These are phyloP conservation scores for Euthynnus affinis DNA, from an alignment of 2,797 vertebrate genomes.

Conservation along the genomic window DNA sequence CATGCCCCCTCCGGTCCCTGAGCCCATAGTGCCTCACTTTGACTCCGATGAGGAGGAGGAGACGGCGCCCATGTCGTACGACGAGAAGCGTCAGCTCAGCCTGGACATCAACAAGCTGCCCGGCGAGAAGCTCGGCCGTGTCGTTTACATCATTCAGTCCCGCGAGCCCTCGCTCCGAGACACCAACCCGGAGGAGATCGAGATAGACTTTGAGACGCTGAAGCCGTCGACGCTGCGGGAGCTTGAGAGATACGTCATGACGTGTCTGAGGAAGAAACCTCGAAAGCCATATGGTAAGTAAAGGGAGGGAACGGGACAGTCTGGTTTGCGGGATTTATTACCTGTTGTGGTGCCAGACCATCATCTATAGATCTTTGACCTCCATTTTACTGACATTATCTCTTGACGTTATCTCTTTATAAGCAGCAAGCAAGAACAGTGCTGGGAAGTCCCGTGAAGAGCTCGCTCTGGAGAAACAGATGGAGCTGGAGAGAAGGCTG, in stretches of 20 bases:
- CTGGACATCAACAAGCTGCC: conserved; percentile 96
- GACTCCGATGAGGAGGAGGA: conserved; percentile 95
- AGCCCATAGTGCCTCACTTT: conserved; percentile 77
- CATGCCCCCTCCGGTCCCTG: conserved; percentile 53
- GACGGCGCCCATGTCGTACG: conserved; percentile 93
- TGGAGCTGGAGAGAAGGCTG: conserved; percentile 92
- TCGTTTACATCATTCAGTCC: conserved; percentile 96
- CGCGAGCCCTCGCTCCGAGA: conserved; percentile 93
- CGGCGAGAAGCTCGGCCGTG: conserved; percentile 93
- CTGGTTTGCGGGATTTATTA: background rate
- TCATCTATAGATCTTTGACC: background rate
- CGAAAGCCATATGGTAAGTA: conserved; percentile 90
- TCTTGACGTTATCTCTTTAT: conserved; percentile 35
- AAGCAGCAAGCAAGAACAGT: conserved; percentile 85
- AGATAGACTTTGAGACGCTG: conserved; percentile 96
- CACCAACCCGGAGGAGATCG: conserved; percentile 96
- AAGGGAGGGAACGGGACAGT: too few relatives aligned
- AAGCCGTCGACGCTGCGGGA: conserved; percentile 95
- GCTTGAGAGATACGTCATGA: conserved; percentile 94
- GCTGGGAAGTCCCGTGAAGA: conserved; percentile 94
- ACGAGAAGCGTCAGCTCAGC: conserved; percentile 95
- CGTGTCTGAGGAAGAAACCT: conserved; percentile 94
- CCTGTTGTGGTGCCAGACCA: too few relatives aligned
- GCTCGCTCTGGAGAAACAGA: conserved; percentile 93
- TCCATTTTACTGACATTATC: background rate